These are phyloP conservation scores for Pachymerium ferrugineum DNA, from an alignment of 2,888 invertebrate genomes.

Conservation along the genomic window DNA sequence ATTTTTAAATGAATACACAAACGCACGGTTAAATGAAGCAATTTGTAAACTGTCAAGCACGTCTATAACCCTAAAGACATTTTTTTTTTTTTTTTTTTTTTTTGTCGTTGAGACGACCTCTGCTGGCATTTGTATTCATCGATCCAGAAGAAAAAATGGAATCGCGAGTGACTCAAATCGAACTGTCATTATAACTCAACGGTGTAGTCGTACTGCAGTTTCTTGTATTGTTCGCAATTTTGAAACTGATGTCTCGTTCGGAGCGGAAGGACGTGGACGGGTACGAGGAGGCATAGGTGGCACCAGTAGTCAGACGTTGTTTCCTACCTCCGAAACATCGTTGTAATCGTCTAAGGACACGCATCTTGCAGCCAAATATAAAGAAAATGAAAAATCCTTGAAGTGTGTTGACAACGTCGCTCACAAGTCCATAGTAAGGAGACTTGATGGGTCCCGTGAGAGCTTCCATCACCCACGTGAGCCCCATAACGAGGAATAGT, in stretches of 20 bases:
- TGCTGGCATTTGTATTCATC: not conserved
- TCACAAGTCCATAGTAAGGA: not conserved
- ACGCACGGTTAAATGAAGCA: not conserved
- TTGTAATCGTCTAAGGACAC: not conserved
- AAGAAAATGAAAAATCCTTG: slow-evolving; percentile 33
- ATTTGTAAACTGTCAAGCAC: not conserved
- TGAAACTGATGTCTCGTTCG: not conserved
- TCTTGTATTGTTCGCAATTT: not conserved
- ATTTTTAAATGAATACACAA: not conserved
- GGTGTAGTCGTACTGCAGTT: not conserved
- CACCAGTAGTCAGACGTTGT: not conserved
- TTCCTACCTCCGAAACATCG: not conserved
- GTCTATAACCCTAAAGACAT: not conserved
- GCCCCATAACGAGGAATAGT: slow-evolving; percentile 31
- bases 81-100: no score
- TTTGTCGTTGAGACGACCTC: no score
- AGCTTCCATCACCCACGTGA: slow-evolving; percentile 32
- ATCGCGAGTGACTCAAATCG: not conserved
- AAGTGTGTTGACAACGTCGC: slow-evolving; percentile 32
- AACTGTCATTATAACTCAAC: not conserved
- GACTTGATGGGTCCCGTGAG: slow-evolving; percentile 4
- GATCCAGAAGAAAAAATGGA: not conserved
- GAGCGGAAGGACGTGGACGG: not conserved
- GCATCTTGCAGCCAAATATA: slow-evolving; percentile 32
- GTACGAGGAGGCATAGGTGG: not conserved